Evolutionary conservation across 1,140 invertebrate genomes (phyloP).

Genomic region (Chymomyza costata): DNA sequence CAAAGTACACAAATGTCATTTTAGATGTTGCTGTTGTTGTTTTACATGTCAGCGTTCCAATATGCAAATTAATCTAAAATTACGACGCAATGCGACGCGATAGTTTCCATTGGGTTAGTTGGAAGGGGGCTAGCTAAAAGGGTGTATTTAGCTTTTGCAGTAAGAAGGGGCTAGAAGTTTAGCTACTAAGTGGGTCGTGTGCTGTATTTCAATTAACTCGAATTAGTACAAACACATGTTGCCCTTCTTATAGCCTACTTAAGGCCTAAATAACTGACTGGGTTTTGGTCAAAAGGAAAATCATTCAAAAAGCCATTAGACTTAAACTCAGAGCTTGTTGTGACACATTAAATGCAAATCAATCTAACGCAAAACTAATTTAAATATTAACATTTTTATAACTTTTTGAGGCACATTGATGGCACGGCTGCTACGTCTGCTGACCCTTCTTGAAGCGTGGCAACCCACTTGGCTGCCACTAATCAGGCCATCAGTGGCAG

Average conservation of each 20-base stretch:
- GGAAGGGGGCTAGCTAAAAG: too few relatives aligned
- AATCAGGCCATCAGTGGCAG: background rate
- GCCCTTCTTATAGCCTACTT: background rate
- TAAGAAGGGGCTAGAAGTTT: constrained; percentile 11
- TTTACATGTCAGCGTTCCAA: constrained; percentile 49
- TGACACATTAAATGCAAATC: constrained; percentile 62
- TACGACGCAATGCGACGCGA: constrained; percentile 33
- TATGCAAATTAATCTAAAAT: constrained; percentile 67
- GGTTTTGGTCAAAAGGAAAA: background rate
- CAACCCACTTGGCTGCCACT: background rate
- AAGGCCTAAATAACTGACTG: background rate
- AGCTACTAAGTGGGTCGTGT: too few relatives aligned
- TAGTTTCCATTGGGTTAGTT: background rate
- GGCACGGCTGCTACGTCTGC: constrained; percentile 18
- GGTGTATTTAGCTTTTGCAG: constrained; percentile 2
- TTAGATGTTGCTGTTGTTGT: constrained; percentile 16
- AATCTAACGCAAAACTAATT: constrained; percentile 50
- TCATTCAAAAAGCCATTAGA: constrained; percentile 62
- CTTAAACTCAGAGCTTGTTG: constrained; percentile 34
- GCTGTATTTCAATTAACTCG: too few relatives aligned
- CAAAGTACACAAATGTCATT: constrained; percentile 47
- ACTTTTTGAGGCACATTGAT: too few relatives aligned
- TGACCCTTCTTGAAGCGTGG: constrained; percentile 1
- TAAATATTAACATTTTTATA: constrained; percentile 49
- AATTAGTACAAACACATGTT: too few relatives aligned